phyloP scores from a whole-genome alignment of 2,113 vertebrate genomes.

The Atlantisia rogersi region DNA sequence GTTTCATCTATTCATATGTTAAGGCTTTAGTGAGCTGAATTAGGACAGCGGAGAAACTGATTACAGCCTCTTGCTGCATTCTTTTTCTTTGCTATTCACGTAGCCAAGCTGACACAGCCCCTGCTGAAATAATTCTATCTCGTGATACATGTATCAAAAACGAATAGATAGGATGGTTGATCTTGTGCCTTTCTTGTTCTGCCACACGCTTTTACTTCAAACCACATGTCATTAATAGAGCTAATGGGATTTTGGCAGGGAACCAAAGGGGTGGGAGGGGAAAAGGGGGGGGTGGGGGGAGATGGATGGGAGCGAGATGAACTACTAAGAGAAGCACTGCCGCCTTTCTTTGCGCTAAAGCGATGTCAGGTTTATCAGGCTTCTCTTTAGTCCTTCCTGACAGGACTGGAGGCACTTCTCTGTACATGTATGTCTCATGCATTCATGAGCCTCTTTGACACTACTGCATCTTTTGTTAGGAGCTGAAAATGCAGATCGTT shows the following conservation, averaged over 20 bases:
- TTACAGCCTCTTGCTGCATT: not conserved
- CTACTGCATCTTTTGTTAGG: slow-evolving; percentile 83
- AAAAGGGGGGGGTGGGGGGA: not conserved
- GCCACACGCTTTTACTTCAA: slow-evolving; percentile 59
- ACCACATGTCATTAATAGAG: slow-evolving; percentile 69
- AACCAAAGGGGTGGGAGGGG: slow-evolving; percentile 20
- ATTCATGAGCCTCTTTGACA: slow-evolving; percentile 86
- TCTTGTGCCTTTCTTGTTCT: slow-evolving; percentile 68
- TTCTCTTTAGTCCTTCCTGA: slow-evolving; percentile 64
- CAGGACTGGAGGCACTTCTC: slow-evolving; percentile 72
- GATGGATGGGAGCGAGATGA: slow-evolving; percentile 28
- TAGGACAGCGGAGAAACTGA: slow-evolving; percentile 38
- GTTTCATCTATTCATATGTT: slow-evolving; percentile 57
- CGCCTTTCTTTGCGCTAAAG: slow-evolving; percentile 48
- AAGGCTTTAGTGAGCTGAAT: slow-evolving; percentile 35
- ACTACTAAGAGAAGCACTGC: not conserved
- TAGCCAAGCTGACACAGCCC: not conserved
- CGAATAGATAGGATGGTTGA: slow-evolving; percentile 32
- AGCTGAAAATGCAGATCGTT: slow-evolving; percentile 77
- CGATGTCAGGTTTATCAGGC: slow-evolving; percentile 54
- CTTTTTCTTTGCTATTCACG: not conserved
- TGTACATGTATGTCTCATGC: slow-evolving; percentile 75
- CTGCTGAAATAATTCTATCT: slow-evolving; percentile 12
- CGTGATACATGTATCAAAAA: slow-evolving; percentile 57
- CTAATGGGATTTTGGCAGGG: slow-evolving; percentile 74